Evolutionary conservation across 2,797 vertebrate species (phyloP), one percentile per base, ranked within the genome.

Genomic region (Schizothorax lantsangensis): DNA sequence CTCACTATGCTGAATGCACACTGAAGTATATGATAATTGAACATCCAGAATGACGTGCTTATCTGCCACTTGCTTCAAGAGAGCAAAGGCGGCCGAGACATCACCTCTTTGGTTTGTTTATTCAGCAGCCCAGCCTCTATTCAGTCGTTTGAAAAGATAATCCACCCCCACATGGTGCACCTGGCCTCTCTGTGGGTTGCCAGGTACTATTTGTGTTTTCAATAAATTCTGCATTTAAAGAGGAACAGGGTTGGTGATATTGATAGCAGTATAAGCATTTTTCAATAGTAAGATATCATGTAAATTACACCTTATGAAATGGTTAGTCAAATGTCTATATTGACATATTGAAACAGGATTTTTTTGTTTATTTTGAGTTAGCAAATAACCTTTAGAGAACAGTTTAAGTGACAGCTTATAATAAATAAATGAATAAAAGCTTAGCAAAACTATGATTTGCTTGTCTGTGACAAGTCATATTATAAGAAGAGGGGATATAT

Each of bases 121-220:
- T 81, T 89, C 85, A 84, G 84, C 74, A 73, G 68, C 57, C 77
- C 36, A 73, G 54, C 40, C n/a, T 83, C 59, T 14, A 81, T 87
- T 89, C 77, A 84, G 88, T 74, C 84, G 68, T 59, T 84, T 66
- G 85, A 84, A 88, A 66, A 74, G 64, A 84, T 79, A 81, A 81
- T 57, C 23, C 75, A 73, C 79, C 73, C 84, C 74, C 84, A 68
- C 81, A 84, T 36, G 57, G 36, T 85, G 84, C 84, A 88, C 84
- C 78, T 81, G 82, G 88, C 68, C 17, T 84, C 79, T 84, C 79
- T 75, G 57, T 52, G 79, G 72, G 71, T 82, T 79, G 74, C 66
- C 79, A 79, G 73, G 71, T 88, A 69, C 38, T 84, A n/a, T 81
- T 85, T 57, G 19, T 66, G 54, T 26, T 64, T 74, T 38, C 2